A percentile compares a stretch with the other conserved stretches of the same genome.
Evolutionary conservation across 2,888 invertebrate species (phyloP).

Genomic region (Serripes groenlandicus): DNA sequence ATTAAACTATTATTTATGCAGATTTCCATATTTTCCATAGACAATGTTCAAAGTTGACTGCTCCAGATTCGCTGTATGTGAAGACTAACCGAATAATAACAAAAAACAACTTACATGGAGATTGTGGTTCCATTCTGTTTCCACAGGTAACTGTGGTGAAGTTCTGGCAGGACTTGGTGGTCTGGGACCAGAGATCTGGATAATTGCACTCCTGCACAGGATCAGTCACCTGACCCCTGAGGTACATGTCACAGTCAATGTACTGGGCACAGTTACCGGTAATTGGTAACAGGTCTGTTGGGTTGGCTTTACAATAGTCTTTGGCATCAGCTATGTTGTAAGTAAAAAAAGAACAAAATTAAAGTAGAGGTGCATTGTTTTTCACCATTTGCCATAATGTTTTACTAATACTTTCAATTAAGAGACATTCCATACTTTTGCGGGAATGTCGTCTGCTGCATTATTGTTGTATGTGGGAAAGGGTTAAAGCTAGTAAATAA

Average conservation of each 20-base stretch:
- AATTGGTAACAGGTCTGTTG: conserved; percentile 38
- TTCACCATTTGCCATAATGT: too few relatives aligned
- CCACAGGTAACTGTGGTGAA: conserved; percentile 65
- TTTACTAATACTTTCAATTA: too few relatives aligned
- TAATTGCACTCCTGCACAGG: conserved; percentile 72
- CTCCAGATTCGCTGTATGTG: too few relatives aligned
- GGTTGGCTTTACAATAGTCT: conserved; percentile 62
- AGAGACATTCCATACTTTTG: too few relatives aligned
- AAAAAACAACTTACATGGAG: conserved; percentile 61
- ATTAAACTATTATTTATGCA: too few relatives aligned
- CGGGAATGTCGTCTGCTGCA: too few relatives aligned
- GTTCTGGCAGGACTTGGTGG: conserved; percentile 56
- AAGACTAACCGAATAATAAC: not conserved
- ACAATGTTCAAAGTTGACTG: too few relatives aligned
- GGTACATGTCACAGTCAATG: conserved; percentile 61
- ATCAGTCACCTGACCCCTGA: conserved; percentile 8
- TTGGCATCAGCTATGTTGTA: conserved; percentile 67
- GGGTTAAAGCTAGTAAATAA: too few relatives aligned
- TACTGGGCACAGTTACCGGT: conserved; percentile 68
- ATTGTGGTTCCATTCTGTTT: conserved; percentile 60
- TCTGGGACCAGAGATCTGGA: conserved; percentile 69
- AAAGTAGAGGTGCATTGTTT: not conserved
- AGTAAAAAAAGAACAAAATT: not conserved
- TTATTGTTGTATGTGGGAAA: too few relatives aligned
- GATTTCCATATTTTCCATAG: too few relatives aligned